Conservation (phyloP, 2,113 vertebrate species). For the Dromaius novaehollandiae region DNA sequence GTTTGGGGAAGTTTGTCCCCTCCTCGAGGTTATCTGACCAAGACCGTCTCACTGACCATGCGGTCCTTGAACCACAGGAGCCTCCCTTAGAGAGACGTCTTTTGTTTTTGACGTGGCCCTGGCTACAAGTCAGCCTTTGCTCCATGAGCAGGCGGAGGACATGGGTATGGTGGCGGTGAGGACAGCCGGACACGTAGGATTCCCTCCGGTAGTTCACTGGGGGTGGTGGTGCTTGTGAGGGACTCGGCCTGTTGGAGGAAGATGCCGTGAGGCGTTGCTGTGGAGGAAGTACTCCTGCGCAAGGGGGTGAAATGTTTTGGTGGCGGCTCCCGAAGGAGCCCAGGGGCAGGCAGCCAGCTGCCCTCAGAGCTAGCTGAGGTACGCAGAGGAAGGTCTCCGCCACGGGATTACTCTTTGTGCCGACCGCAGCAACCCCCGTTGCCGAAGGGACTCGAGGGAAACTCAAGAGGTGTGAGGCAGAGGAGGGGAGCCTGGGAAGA, state of each 20-base stretch:
- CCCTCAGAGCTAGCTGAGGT: background rate
- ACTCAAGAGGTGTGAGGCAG: background rate
- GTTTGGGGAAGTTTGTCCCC: background rate
- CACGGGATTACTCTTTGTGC: background rate
- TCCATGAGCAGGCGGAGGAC: accelerated
- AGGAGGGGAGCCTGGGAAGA: background rate
- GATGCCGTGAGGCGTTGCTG: accelerated
- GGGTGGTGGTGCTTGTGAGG: background rate
- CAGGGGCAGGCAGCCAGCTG: background rate
- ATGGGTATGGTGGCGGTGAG: background rate
- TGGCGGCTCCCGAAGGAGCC: background rate
- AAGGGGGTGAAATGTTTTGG: background rate
- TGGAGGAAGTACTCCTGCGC: background rate
- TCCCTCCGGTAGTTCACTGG: background rate
- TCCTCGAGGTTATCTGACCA: background rate
- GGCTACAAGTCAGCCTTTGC: background rate
- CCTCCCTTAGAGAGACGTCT: accelerated
- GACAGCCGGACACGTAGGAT: background rate
- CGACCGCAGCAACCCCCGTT: no score
- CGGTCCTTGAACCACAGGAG: background rate
- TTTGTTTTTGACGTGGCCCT: background rate
- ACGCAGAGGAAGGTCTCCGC: background rate
- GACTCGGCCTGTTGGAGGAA: background rate
- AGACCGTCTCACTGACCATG: background rate
- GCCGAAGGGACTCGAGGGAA: background rate